Evolutionary conservation across 2,888 invertebrate species (phyloP).

Genomic region (Drosophila tanythrix): DNA sequence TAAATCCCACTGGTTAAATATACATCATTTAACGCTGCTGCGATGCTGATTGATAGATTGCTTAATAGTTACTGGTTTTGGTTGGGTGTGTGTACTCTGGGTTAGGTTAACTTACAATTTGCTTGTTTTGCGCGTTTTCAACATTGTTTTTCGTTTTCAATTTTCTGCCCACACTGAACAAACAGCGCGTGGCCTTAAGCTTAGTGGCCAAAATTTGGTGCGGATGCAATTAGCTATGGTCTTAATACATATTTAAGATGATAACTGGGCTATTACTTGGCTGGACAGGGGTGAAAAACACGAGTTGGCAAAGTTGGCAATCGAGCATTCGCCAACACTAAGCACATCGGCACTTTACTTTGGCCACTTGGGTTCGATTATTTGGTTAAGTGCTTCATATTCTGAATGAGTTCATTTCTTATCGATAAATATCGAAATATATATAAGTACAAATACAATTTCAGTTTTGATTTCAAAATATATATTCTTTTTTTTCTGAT

Average conservation of each 20-base stretch:
- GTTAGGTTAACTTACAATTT: conserved; percentile 59
- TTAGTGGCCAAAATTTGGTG: conserved; percentile 52
- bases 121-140: conserved; percentile 53
- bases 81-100: conserved; percentile 23
- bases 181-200: conserved; percentile 75
- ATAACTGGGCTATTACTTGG: not conserved
- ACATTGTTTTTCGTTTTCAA: conserved; percentile 27
- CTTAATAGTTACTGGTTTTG: conserved; percentile 7
- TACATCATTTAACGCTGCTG: not conserved
- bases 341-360: conserved; percentile 53
- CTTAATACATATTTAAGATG: conserved; percentile 2
- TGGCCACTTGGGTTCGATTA: conserved; percentile 49
- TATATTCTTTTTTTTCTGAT: conserved; percentile 9
- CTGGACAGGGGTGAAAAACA: not conserved
- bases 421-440: conserved; percentile 28
- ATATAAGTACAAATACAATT: conserved; percentile 39
- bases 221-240: conserved; percentile 50
- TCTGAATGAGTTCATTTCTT: conserved; percentile 75
- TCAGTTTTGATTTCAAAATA: conserved; percentile 32
- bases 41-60: not conserved
- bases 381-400: conserved; percentile 61
- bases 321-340: conserved; percentile 41
- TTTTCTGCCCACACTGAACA: conserved; percentile 77
- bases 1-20: conserved; percentile 10
- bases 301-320: not conserved